phyloP scores from a whole-genome alignment of 2,888 invertebrate species.

The Girardia tigrina region DNA sequence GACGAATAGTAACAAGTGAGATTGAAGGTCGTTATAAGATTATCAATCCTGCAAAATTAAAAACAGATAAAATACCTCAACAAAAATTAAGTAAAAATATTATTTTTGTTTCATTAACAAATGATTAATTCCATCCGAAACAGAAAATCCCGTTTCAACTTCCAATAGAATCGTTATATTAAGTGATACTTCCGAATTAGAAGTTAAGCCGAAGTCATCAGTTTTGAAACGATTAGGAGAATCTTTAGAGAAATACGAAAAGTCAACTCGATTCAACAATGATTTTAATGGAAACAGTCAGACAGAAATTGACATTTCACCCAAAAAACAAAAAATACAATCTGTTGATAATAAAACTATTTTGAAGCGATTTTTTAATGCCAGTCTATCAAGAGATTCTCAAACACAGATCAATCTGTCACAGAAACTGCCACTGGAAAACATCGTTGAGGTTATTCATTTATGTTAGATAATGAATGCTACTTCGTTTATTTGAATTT shows the following conservation, averaged over 20 bases:
- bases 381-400: not conserved
- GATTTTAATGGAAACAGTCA: not conserved
- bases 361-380: not conserved
- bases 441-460: not conserved
- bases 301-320: not conserved
- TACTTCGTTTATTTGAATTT: too few species aligned
- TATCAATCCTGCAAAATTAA: not conserved
- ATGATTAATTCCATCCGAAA: not conserved
- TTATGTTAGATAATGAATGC: too few species aligned
- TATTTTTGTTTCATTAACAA: not conserved
- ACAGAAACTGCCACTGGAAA: not conserved
- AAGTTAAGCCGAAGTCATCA: not conserved
- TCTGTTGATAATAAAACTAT: not conserved
- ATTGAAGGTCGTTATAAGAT: conserved; percentile 54
- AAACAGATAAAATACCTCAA: not conserved
- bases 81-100: not conserved
- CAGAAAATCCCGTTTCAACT: too few species aligned
- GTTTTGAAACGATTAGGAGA: not conserved
- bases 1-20: conserved; percentile 49
- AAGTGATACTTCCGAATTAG: not conserved
- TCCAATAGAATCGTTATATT: not conserved
- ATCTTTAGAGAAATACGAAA: not conserved
- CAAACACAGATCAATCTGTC: not conserved
- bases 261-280: not conserved
- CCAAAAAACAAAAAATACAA: not conserved